A percentile compares a stretch with the other conserved stretches of the same genome.
Evolutionary conservation across 2,113 vertebrate species (phyloP).

Genomic region (Martes martes): DNA sequence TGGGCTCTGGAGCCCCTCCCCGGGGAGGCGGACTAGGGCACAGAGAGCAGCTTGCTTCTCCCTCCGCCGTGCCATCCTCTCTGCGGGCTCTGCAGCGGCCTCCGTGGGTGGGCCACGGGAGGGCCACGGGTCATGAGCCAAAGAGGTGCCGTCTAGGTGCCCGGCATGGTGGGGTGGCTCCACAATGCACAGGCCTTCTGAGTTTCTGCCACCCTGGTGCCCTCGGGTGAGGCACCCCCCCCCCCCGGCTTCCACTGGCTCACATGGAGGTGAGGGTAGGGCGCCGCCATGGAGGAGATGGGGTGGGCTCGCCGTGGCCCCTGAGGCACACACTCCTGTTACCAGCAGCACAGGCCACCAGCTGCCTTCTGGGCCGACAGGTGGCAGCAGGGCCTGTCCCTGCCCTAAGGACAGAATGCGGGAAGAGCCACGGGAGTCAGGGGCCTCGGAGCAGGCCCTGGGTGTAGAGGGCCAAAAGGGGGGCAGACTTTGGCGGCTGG

Average conservation of each 20-base stretch:
- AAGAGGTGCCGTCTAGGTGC: not conserved
- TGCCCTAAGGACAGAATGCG: not conserved
- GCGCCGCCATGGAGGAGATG: rapidly evolving
- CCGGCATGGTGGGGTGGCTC: rapidly evolving
- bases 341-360: not conserved
- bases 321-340: not conserved
- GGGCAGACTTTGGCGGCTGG: too few species aligned
- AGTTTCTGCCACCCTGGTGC: not conserved
- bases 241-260: not conserved
- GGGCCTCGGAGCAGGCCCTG: not conserved
- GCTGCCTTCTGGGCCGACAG: not conserved
- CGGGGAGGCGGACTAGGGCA: rapidly evolving
- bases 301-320: rapidly evolving
- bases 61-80: not conserved
- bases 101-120: rapidly evolving
- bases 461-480: rapidly evolving
- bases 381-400: not conserved
- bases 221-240: not conserved
- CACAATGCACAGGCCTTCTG: too few species aligned
- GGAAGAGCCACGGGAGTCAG: not conserved
- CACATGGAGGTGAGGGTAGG: rapidly evolving
- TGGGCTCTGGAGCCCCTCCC: too few species aligned
- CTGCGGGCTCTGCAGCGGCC: not conserved
- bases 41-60: not conserved
- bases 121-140: not conserved